Evolutionary conservation across 2,113 vertebrate genomes (phyloP), one percentile per base, ranked within the genome.

Genomic region (Callithrix jacchus): DNA sequence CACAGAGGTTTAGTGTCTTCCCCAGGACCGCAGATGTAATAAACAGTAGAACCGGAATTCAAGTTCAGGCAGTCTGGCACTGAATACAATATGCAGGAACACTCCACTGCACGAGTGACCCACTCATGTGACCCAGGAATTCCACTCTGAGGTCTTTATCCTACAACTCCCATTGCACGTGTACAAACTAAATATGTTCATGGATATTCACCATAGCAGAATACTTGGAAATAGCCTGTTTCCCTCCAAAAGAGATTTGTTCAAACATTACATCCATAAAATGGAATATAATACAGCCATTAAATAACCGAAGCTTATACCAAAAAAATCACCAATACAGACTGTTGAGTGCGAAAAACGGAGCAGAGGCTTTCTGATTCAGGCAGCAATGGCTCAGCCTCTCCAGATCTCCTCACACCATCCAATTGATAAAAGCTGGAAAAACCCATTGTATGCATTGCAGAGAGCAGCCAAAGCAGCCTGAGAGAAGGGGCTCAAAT

Each of bases 51-150:
- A 30, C 8, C 17, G 42, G 42, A 14, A 87, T 18, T n/a, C 66
- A 37, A 52, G n/a, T 11, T 52, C 45, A 17, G 21, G 35, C 45
- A 70, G 64, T 10, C 45, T 89, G 87, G 40, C 54, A 20, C 37
- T 25, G 58, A 76, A n/a, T 77, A 10, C 42, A 32, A 47, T 27
- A 9, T 32, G 25, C 25, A 70, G n/a, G 20, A 91, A 37, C 54
- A 30, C 18, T 27, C 13, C 5, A 54, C n/a, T 1, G 1, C 32
- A 0, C 4, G 18, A 54, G 47, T 42, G 2, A 23, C 35, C 64
- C 23, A 20, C 56, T 45, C 52, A 20, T 18, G 9, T 23, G 18
- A 23, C 25, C 13, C 12, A 68, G 47, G 45, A 47, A 40, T 49
- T 35, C 7, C 18, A 6, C 12, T 52, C 18, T 1, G 21, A 21